phyloP scores from a whole-genome alignment of 2,888 invertebrate genomes.

The Microchrysa polita region DNA sequence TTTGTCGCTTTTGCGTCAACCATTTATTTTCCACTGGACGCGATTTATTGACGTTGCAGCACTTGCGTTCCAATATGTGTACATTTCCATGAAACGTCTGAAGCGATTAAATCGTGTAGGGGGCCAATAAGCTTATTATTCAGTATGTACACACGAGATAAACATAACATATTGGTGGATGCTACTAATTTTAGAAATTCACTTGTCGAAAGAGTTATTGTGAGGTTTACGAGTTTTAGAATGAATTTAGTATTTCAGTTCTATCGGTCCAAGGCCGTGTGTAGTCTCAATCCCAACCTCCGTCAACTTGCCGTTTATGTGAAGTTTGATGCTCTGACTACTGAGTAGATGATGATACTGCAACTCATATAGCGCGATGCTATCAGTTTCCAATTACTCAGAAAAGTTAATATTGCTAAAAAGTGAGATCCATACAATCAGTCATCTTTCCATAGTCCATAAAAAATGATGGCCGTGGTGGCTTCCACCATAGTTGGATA shows the following conservation, averaged over 20 bases:
- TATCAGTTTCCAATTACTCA: not conserved
- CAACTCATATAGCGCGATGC: not conserved
- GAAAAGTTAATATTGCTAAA: not conserved
- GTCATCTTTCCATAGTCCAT: not conserved
- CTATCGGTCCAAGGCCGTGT: no score
- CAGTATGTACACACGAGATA: not conserved
- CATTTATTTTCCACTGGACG: conserved; percentile 41
- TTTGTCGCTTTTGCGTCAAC: conserved; percentile 44
- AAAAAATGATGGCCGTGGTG: not conserved
- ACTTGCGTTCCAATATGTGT: not conserved
- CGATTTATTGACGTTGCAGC: conserved; percentile 32
- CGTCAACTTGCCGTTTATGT: no score
- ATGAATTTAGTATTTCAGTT: no score
- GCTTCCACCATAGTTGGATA: conserved; percentile 14
- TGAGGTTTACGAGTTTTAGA: no score
- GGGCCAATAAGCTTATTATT: conserved; percentile 4
- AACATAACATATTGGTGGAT: not conserved
- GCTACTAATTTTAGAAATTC: no score
- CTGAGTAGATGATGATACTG: no score
- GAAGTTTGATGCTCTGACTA: no score
- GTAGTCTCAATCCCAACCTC: no score
- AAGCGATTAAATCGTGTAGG: not conserved
- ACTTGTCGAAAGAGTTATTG: no score
- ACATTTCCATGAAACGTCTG: not conserved
- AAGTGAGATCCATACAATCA: conserved; percentile 8